Evolutionary conservation across 2,888 invertebrate genomes (phyloP).

Genomic region (Limulus polyphemus): DNA sequence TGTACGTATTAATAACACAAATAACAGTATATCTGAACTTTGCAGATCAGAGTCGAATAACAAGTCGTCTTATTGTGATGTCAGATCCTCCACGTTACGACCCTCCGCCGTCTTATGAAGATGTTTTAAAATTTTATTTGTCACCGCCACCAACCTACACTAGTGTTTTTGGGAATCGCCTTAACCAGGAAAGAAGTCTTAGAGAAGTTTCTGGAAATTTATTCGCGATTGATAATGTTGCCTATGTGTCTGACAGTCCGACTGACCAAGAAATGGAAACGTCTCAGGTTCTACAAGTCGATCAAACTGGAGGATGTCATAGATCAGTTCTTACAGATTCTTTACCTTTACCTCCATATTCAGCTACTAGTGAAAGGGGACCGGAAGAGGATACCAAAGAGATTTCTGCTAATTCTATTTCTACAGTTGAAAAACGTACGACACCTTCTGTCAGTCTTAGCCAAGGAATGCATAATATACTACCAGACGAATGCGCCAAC

Average conservation of each 20-base stretch:
- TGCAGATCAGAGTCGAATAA: conserved; percentile 7
- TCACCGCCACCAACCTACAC: conserved; percentile 23
- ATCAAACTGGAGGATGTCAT: too few species aligned
- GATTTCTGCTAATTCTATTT: too few species aligned
- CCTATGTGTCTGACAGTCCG: conserved; percentile 6
- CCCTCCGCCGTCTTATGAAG: conserved; percentile 57
- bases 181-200: background rate
- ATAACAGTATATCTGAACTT: background rate
- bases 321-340: too few species aligned
- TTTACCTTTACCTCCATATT: too few species aligned
- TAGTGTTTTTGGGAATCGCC: conserved; percentile 6
- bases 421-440: too few species aligned
- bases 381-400: too few species aligned
- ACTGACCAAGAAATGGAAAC: background rate
- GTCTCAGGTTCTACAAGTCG: background rate
- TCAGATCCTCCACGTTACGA: conserved; percentile 57
- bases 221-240: conserved; percentile 7
- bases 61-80: background rate
- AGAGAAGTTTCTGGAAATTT: background rate
- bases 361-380: too few species aligned
- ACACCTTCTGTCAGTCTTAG: too few species aligned
- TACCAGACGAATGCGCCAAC: too few species aligned
- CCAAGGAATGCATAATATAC: too few species aligned
- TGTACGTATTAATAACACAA: too few species aligned
- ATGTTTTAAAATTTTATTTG: conserved; percentile 41